Conservation (phyloP, 2,797 vertebrate genomes). For the Petrocephalus sullivani region DNA sequence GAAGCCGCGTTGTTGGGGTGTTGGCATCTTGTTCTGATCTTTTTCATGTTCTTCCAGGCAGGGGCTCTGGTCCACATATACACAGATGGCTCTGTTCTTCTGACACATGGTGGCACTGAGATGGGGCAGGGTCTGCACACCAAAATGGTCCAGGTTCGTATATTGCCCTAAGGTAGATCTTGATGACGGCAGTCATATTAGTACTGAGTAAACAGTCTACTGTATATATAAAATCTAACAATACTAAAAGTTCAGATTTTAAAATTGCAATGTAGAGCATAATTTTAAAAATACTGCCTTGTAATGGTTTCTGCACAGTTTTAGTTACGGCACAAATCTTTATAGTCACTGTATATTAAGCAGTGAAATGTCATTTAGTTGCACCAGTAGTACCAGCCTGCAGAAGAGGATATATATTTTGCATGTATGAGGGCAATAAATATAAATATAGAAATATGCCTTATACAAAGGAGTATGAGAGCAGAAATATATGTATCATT, state of each 20-base stretch:
- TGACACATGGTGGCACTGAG: slow-evolving; percentile 89
- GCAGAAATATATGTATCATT: background rate
- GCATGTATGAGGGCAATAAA: background rate
- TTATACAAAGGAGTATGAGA: background rate
- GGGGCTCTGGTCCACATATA: slow-evolving; percentile 88
- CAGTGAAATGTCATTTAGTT: background rate
- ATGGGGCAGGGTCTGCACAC: slow-evolving; percentile 98
- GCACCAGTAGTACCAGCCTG: background rate
- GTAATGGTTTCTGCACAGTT: background rate
- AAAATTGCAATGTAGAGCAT: background rate
- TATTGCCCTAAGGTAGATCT: background rate
- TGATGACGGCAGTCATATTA: background rate
- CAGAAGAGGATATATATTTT: background rate
- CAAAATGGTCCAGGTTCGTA: slow-evolving; percentile 84
- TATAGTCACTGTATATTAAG: background rate
- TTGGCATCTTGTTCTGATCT: background rate
- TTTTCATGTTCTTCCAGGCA: slow-evolving; percentile 55
- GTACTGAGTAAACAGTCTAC: background rate
- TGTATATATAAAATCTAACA: background rate
- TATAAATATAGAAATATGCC: background rate
- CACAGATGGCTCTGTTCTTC: slow-evolving; percentile 85
- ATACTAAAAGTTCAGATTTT: background rate
- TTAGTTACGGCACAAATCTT: background rate
- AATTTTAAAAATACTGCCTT: background rate
- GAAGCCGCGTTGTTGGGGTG: background rate